Evolutionary conservation across 2,797 vertebrate species (phyloP).

Genomic region (Coluber constrictor): DNA sequence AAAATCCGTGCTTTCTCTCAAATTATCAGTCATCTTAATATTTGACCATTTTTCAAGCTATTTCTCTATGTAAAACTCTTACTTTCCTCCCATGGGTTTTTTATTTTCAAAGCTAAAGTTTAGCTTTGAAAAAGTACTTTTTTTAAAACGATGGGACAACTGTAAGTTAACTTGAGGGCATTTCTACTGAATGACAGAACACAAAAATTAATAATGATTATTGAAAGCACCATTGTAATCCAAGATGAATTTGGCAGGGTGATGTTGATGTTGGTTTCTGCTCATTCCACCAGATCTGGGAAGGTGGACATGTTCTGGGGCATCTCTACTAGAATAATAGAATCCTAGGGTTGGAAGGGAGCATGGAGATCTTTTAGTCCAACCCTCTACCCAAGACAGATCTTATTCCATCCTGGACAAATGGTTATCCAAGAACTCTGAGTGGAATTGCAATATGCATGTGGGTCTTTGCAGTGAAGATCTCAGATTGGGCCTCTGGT

Average conservation of each 20-base stretch:
- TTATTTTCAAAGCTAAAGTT: neutral
- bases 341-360: neutral
- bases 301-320: neutral
- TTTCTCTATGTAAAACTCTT: neutral
- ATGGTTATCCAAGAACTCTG: neutral
- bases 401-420: neutral
- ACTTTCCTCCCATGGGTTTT: neutral
- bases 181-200: neutral
- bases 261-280: neutral
- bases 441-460: neutral
- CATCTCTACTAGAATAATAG: neutral
- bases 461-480: neutral
- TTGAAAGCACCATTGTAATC: neutral
- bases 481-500: neutral
- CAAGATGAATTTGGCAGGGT: neutral
- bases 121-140: neutral
- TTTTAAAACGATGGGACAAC: neutral
- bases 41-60: neutral
- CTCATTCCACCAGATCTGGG: neutral
- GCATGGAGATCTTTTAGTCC: neutral
- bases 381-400: neutral
- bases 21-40: neutral
- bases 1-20: neutral
- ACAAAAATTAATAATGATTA: neutral
- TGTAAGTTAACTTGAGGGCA: neutral